A percentile compares a stretch with the other conserved stretches of the same genome.
phyloP scores from a whole-genome alignment of 2,797 vertebrate genomes.

The Tadarida brasiliensis region DNA sequence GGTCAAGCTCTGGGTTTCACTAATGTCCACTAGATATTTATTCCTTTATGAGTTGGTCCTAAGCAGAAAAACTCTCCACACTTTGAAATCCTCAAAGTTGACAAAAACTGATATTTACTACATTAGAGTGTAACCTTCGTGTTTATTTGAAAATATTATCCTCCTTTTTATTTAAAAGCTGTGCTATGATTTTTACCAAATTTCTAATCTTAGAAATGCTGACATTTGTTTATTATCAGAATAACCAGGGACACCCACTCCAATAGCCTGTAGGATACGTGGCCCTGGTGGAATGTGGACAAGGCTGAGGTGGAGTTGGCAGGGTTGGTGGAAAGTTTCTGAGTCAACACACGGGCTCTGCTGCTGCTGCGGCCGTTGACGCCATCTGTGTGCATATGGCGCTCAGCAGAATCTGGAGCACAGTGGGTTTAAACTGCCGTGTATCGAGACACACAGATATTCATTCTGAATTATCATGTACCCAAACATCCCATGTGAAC shows the following conservation, averaged over 20 bases:
- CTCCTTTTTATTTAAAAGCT: not conserved
- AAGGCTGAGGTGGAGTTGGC: not conserved
- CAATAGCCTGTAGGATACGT: not conserved
- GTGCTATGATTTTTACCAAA: not conserved
- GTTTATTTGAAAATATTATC: not conserved
- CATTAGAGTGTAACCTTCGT: not conserved
- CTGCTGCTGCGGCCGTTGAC: not conserved
- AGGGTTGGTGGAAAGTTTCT: not conserved
- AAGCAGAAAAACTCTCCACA: not conserved
- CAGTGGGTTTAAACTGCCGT: not conserved
- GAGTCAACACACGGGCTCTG: not conserved
- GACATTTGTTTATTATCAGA: not conserved
- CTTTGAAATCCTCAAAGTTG: not conserved
- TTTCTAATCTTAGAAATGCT: not conserved
- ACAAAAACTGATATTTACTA: not conserved
- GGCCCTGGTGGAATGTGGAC: not conserved
- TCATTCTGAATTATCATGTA: not conserved
- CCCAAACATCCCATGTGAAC: not conserved
- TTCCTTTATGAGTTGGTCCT: not conserved
- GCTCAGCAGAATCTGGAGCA: not conserved
- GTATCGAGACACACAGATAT: not conserved
- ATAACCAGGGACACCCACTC: not conserved
- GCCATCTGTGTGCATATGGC: accelerated
- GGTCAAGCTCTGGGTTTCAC: not conserved
- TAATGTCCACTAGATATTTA: not conserved